Evolutionary conservation across 2,113 vertebrate species (phyloP).

Genomic region (Platysteira castanea): DNA sequence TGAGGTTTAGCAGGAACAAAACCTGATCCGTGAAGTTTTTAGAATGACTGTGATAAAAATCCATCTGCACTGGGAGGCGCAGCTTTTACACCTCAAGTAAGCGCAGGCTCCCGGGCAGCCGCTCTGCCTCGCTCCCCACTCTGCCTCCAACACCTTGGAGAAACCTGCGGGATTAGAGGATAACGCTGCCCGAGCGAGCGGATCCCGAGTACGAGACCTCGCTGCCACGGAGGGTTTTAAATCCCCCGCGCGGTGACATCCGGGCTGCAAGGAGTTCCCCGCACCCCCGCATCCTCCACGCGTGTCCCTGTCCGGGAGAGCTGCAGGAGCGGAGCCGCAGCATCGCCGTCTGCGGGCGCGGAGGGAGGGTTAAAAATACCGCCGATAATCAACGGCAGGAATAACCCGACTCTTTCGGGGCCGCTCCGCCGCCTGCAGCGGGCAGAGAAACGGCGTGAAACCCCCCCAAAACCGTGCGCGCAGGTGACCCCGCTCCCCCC

Average conservation of each 20-base stretch:
- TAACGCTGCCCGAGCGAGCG: not conserved
- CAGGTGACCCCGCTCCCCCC: not conserved
- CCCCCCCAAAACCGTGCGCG: not conserved
- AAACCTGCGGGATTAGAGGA: not conserved
- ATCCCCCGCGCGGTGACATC: not conserved
- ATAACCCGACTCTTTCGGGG: not conserved
- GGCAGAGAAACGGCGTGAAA: not conserved
- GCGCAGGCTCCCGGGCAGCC: not conserved
- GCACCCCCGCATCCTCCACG: not conserved
- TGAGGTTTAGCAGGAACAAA: not conserved
- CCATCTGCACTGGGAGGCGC: not conserved
- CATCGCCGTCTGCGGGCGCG: not conserved
- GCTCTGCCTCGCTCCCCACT: not conserved
- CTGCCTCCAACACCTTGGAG: not conserved
- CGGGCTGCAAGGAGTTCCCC: not conserved
- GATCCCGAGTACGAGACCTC: not conserved
- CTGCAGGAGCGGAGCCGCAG: not conserved
- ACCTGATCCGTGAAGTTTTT: not conserved
- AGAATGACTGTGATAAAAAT: not conserved
- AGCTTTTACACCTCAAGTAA: not conserved
- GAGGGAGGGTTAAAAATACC: accelerated
- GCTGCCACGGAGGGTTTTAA: not conserved
- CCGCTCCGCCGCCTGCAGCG: not conserved
- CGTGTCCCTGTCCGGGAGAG: not conserved
- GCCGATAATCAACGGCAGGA: accelerated